These are phyloP conservation scores for Solenopsis fugax DNA, from an alignment of 1,140 invertebrate species.

Conservation along the genomic window DNA sequence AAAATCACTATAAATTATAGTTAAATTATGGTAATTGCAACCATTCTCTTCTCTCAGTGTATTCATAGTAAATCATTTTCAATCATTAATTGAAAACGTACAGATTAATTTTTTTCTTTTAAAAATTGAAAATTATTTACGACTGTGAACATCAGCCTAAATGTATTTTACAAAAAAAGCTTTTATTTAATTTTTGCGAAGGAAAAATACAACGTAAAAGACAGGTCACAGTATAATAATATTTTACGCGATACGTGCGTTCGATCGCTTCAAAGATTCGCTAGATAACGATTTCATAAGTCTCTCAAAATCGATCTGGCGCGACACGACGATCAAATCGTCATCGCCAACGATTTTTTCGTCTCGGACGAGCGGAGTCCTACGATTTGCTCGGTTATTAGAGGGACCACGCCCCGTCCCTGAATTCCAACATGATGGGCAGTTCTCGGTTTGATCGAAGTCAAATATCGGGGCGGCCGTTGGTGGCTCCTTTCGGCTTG, in stretches of 20 bases:
- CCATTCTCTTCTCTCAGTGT: too few species aligned
- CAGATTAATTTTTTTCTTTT: too few species aligned
- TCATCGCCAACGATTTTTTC: conserved; percentile 28
- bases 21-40: too few species aligned
- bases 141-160: too few species aligned
- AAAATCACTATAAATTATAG: too few species aligned
- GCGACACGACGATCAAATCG: conserved; percentile 1
- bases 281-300: neutral
- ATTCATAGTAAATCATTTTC: too few species aligned
- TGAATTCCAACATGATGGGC: conserved; percentile 58
- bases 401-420: conserved; percentile 34
- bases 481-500: conserved; percentile 42
- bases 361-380: neutral
- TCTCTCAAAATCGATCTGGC: neutral
- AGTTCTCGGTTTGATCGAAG: conserved; percentile 70
- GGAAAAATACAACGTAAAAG: neutral
- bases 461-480: conserved; percentile 67
- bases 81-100: too few species aligned
- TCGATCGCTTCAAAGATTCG: conserved; percentile 14
- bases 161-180: neutral
- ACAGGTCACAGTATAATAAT: neutral
- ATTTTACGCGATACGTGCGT: neutral
- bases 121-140: too few species aligned
- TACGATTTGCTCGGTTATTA: conserved; percentile 53
- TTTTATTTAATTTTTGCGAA: neutral